Base-by-base conservation (phyloP, 1,140 invertebrate species). In the Drosophila bocki region DNA sequence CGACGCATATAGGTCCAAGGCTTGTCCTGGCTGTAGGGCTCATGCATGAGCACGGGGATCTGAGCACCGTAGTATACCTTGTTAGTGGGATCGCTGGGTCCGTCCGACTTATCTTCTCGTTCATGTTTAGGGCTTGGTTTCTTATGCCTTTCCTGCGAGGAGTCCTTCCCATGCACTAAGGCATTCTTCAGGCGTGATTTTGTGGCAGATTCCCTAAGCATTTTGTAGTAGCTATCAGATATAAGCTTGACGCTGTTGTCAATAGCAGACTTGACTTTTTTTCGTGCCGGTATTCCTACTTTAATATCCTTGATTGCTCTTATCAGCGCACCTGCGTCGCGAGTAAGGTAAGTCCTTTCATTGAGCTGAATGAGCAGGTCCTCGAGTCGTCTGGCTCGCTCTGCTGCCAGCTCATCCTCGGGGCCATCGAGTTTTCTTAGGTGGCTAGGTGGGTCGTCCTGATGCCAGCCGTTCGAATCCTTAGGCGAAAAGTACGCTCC, bases 1-100 rank as follows among this genome's bases (percentile, higher is more conserved):
- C 80, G 76, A 9, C 80, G 61, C n/a, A 83, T 8, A 71, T 71
- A 83, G 6, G 76, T 84, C 56, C 60, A 59, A 0, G 62, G 39
- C 4, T 76, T 53, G 0, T 33, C 19, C 2, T 6, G 13, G 19
- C 76, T 12, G 15, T 64, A 84, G n/a, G 81, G 81, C 19, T 72
- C 61, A 12, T 84, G 76, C 3, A 35, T 2, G 0, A 84, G 37
- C 0, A 80, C 44, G 0, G 81, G 81, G 0, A 84, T 19, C 13
- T 42, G 62, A 2, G 17, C 71, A 0, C 44, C 81, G 15, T 71
- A 64, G 29, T 60, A 81, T 7, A 44, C 41, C 2, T 33, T 17
- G 1, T 12, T 3, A 26, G 9, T 13, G 11, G 13, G 8, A 12
- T 1, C 9, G 11, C 1, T n/a, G 13, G 9, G 3, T 3, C 8